Percentiles rank a stretch among this genome's conserved stretches.
These are phyloP conservation scores for Prionailurus viverrinus DNA, from an alignment of 2,113 vertebrate species.

Conservation along the genomic window DNA sequence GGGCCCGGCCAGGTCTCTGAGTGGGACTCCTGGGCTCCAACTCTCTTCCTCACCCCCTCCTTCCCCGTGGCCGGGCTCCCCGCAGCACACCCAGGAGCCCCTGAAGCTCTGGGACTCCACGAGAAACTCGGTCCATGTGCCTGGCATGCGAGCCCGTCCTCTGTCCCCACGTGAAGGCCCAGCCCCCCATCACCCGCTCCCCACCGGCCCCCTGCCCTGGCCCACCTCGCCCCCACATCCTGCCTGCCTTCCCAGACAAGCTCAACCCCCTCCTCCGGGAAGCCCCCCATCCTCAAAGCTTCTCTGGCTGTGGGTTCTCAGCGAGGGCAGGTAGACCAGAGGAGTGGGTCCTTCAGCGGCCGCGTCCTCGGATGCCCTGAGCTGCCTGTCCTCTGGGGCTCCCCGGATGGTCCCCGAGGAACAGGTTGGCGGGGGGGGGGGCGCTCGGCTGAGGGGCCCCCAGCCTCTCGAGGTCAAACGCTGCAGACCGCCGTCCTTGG, in stretches of 20 bases:
- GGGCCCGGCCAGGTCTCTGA: background rate
- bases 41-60: background rate
- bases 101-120: background rate
- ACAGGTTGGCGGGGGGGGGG: rapidly evolving
- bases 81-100: background rate
- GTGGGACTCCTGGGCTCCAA: too few relatives aligned
- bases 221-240: background rate
- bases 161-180: background rate
- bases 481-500: background rate
- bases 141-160: background rate
- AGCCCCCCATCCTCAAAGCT: background rate
- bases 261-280: background rate
- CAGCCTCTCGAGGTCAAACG: background rate
- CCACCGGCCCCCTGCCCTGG: rapidly evolving
- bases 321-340: too few relatives aligned
- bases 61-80: background rate
- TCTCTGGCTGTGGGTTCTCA: background rate
- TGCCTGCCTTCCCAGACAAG: background rate
- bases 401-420: background rate
- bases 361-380: background rate
- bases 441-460: too few relatives aligned
- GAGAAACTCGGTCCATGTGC: background rate
- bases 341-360: rapidly evolving
- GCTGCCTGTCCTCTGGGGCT: too few relatives aligned
- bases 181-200: background rate